A percentile compares a stretch with the other conserved stretches of the same genome.
These are phyloP conservation scores for Tanaodytes sp. DNA, from an alignment of 2,888 invertebrate species.

Conservation along the genomic window DNA sequence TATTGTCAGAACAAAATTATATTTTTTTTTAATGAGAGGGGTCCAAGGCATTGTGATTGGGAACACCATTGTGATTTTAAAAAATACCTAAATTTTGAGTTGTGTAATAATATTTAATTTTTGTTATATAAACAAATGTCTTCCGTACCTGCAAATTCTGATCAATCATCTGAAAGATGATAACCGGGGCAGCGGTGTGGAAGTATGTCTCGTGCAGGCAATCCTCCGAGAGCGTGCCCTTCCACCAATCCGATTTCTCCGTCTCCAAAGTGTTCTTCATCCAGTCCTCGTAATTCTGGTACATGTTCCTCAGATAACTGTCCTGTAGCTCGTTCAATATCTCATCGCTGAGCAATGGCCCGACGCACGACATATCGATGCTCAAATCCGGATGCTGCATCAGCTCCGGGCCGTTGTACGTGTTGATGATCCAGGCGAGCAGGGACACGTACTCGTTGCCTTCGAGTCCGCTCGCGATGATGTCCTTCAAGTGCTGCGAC, in stretches of 20 bases:
- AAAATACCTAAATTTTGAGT: too few relatives aligned
- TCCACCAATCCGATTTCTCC: slow-evolving; percentile 95
- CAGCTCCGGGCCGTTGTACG: slow-evolving; percentile 89
- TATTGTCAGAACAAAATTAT: too few relatives aligned
- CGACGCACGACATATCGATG: slow-evolving; percentile 80
- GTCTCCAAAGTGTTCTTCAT: slow-evolving; percentile 93
- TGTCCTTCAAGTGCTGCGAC: slow-evolving; percentile 87
- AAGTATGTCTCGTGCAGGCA: slow-evolving; percentile 82
- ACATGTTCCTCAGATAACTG: slow-evolving; percentile 90
- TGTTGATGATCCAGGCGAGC: slow-evolving; percentile 92
- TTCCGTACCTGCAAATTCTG: slow-evolving; percentile 87
- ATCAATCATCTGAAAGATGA: slow-evolving; percentile 98
- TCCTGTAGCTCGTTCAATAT: slow-evolving; percentile 85
- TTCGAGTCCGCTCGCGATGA: slow-evolving; percentile 90
- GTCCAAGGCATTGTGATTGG: too few relatives aligned
- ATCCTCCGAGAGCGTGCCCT: slow-evolving; percentile 82
- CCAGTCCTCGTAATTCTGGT: slow-evolving; percentile 94
- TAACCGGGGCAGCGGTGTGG: slow-evolving; percentile 94
- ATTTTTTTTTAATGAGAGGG: too few relatives aligned
- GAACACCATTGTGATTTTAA: too few relatives aligned
- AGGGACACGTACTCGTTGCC: slow-evolving; percentile 97
- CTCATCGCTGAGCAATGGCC: slow-evolving; percentile 84
- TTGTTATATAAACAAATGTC: too few relatives aligned
- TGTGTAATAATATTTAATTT: too few relatives aligned
- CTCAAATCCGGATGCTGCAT: slow-evolving; percentile 91